phyloP scores from a whole-genome alignment of 2,888 invertebrate species.

The Tuberolachnus salignus region DNA sequence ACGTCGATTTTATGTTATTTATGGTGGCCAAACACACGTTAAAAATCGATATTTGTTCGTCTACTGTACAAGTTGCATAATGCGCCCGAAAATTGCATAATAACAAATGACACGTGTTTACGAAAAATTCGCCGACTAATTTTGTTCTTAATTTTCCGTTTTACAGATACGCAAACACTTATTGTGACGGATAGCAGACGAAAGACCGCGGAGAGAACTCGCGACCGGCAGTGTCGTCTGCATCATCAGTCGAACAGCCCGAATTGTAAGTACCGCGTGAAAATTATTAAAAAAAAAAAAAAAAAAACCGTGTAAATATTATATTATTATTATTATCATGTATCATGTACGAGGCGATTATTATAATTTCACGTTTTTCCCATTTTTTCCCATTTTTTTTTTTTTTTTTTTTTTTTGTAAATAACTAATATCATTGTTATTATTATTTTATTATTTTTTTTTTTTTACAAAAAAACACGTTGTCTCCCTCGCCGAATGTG shows the following conservation, averaged over 20 bases:
- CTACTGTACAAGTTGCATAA: no score
- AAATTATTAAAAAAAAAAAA: not conserved
- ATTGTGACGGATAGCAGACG: no score
- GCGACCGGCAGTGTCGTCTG: not conserved
- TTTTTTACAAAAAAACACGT: slow-evolving; percentile 1
- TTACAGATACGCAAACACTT: no score
- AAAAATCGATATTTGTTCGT: no score
- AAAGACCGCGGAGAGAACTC: no score
- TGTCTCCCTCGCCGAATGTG: slow-evolving; percentile 7
- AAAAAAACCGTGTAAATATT: slow-evolving; percentile 29
- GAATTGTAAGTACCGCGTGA: slow-evolving; percentile 17
- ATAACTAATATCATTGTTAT: slow-evolving; percentile 19
- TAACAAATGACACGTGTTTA: no score
- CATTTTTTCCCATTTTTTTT: no score
- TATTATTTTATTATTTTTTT: slow-evolving; percentile 16
- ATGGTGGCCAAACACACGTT: no score
- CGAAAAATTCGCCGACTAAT: no score
- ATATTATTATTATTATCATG: slow-evolving; percentile 2
- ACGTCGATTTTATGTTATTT: no score
- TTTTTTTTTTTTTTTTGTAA: slow-evolving; percentile 21
- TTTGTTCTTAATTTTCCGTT: no score
- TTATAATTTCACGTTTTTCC: not conserved
- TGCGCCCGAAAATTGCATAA: no score
- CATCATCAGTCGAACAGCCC: not conserved
- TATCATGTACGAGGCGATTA: not conserved